These are phyloP conservation scores for Amphipyra berbera DNA, from an alignment of 2,888 invertebrate species.

Conservation along the genomic window DNA sequence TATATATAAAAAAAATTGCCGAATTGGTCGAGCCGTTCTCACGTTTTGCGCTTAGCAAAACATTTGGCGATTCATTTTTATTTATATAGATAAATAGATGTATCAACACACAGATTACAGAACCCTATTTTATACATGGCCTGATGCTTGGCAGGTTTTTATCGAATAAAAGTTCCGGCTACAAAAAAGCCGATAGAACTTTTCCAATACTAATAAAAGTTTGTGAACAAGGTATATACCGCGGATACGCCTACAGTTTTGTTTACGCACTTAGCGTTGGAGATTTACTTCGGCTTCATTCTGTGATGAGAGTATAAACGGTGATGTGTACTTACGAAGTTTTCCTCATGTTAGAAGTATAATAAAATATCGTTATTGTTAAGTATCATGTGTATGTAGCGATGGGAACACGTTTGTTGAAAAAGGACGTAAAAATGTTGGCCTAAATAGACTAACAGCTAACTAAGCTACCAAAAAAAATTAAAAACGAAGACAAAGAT, in stretches of 20 bases:
- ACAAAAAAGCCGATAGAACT: constrained; percentile 66
- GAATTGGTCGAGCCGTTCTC: too few species aligned
- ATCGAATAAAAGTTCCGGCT: constrained; percentile 62
- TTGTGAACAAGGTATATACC: constrained; percentile 49
- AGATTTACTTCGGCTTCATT: constrained; percentile 39
- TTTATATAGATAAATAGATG: too few species aligned
- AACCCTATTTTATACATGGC: constrained; percentile 1
- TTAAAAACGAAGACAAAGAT: too few species aligned
- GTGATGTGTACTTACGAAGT: constrained; percentile 30
- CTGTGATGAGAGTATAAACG: constrained; percentile 38
- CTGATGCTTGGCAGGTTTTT: constrained; percentile 45
- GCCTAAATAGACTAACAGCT: too few species aligned
- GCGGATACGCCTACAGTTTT: constrained; percentile 36
- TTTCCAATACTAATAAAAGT: constrained; percentile 74
- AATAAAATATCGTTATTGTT: constrained; percentile 25
- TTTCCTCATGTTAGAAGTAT: constrained; percentile 10
- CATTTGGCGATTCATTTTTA: too few species aligned
- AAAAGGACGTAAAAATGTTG: too few species aligned
- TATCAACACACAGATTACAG: too few species aligned
- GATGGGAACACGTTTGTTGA: too few species aligned
- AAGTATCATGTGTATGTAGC: constrained; percentile 11
- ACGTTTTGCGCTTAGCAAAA: too few species aligned
- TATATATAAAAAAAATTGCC: too few species aligned
- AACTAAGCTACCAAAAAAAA: too few species aligned
- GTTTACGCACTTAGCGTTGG: constrained; percentile 50